phyloP scores from a whole-genome alignment of 2,797 vertebrate species.

The Esox masquinongy region DNA sequence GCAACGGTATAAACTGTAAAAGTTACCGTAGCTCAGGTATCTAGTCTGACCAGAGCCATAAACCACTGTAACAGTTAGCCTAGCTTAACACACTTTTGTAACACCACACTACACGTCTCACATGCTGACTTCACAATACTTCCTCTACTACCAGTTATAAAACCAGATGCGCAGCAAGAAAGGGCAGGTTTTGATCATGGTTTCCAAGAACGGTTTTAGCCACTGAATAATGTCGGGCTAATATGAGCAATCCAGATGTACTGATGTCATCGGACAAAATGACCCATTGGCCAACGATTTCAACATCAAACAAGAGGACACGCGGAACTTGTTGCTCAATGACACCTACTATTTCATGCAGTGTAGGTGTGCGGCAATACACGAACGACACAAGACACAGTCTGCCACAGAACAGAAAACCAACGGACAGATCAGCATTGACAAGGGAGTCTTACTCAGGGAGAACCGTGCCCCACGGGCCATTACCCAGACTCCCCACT shows the following conservation, averaged over 20 bases:
- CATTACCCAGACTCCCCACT: slow-evolving; percentile 37
- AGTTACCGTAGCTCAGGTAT: too few species aligned
- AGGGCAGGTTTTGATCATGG: not conserved
- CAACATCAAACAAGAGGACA: not conserved
- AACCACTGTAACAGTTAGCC: too few species aligned
- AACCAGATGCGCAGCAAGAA: not conserved
- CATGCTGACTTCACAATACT: not conserved
- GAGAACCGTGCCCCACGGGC: slow-evolving; percentile 26
- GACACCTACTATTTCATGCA: not conserved
- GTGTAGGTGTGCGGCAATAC: not conserved
- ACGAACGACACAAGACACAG: not conserved
- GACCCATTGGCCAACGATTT: not conserved
- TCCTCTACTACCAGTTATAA: not conserved
- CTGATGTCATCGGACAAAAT: slow-evolving; percentile 31
- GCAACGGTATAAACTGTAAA: not conserved
- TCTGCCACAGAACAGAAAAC: slow-evolving; percentile 9
- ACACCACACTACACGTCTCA: not conserved
- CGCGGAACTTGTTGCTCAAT: not conserved
- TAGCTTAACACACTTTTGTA: not conserved
- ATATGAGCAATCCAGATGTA: not conserved
- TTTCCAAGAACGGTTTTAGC: not conserved
- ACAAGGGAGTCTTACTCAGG: not conserved
- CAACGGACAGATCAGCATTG: too few species aligned
- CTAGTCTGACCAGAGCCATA: too few species aligned
- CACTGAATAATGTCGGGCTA: not conserved